A percentile compares a stretch with the other conserved stretches of the same genome.
Evolutionary conservation across 2,888 invertebrate genomes (phyloP).

Genomic region (Microdon myrmicae): DNA sequence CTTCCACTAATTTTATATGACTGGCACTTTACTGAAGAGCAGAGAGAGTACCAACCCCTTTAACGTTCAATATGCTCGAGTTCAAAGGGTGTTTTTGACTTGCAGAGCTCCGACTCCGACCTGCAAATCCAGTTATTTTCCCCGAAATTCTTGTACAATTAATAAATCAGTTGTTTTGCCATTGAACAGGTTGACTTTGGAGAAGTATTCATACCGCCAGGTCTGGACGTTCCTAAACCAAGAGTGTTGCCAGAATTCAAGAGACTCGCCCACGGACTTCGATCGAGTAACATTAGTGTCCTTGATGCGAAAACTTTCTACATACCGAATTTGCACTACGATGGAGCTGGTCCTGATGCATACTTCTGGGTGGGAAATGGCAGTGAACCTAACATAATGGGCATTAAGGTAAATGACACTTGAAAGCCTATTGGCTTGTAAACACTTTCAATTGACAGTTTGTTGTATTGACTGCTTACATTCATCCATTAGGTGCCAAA

Average conservation of each 20-base stretch:
- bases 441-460: background rate
- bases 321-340: conserved; percentile 91
- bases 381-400: conserved; percentile 80
- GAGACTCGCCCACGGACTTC: conserved; percentile 85
- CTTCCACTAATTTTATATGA: too few species aligned
- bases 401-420: conserved; percentile 74
- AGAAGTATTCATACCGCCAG: conserved; percentile 80
- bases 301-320: conserved; percentile 91
- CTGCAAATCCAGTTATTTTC: too few species aligned
- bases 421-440: background rate
- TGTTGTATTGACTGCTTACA: conserved; percentile 7
- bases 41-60: too few species aligned
- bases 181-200: conserved; percentile 87
- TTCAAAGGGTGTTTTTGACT: too few species aligned
- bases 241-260: conserved; percentile 87
- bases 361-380: conserved; percentile 96
- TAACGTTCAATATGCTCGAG: too few species aligned
- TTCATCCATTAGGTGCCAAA: conserved; percentile 76
- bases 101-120: too few species aligned
- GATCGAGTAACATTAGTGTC: conserved; percentile 91
- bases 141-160: too few species aligned
- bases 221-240: conserved; percentile 82
- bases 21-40: too few species aligned
- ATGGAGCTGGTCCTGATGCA: conserved; percentile 90
- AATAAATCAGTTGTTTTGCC: too few species aligned